These are phyloP conservation scores for Prochilodus magdalenae DNA, from an alignment of 2,113 vertebrate species.

Conservation along the genomic window DNA sequence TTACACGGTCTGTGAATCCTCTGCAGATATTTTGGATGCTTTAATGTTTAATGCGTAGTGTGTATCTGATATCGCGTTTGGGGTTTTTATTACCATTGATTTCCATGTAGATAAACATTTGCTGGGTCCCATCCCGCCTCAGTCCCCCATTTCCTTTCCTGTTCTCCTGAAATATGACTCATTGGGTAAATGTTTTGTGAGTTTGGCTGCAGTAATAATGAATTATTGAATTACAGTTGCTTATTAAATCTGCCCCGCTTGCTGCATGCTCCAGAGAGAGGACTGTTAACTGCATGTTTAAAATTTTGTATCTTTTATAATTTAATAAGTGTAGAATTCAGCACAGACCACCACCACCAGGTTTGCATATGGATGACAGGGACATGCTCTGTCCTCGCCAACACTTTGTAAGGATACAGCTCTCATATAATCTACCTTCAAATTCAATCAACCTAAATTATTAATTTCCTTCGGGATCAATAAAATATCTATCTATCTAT, in stretches of 20 bases:
- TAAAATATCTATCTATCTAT: too few relatives aligned
- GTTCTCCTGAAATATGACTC: neutral
- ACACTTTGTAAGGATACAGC: too few relatives aligned
- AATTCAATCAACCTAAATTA: too few relatives aligned
- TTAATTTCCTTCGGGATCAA: too few relatives aligned
- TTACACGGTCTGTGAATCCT: neutral
- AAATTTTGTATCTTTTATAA: too few relatives aligned
- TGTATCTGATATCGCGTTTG: neutral
- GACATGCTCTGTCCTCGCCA: too few relatives aligned
- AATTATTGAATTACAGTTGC: neutral
- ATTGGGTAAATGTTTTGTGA: neutral
- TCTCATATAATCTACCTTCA: too few relatives aligned
- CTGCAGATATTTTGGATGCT: neutral
- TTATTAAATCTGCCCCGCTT: neutral
- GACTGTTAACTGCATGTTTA: neutral
- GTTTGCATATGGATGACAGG: too few relatives aligned
- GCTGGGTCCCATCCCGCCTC: neutral
- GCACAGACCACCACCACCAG: too few relatives aligned
- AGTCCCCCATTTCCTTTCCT: neutral
- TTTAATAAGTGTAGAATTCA: too few relatives aligned
- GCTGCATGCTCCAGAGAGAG: neutral
- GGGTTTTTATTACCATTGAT: neutral
- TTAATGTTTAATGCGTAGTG: neutral
- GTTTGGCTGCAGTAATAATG: neutral
- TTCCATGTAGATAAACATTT: neutral